Evolutionary conservation across 2,113 vertebrate species (phyloP), one percentile per base, ranked within the genome.

Genomic region (Laticauda colubrina): DNA sequence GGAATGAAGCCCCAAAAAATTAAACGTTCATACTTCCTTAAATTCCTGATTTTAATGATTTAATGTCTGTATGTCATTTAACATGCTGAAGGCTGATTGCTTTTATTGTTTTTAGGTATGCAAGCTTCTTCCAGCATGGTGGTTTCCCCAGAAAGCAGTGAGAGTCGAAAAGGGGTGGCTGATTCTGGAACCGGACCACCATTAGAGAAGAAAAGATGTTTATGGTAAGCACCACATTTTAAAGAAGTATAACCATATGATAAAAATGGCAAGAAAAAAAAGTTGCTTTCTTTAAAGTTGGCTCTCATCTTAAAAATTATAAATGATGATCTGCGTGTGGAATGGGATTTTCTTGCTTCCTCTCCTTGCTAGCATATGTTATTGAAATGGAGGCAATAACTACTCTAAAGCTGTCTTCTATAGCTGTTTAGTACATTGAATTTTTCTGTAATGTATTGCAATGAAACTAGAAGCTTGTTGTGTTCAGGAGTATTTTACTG

Each of bases 81-180:
- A 92, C 56, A 64, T 75, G 23, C 88, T 90, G 26, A 54, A n/a
- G 91, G 87, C 23, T 90, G 26, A 45, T n/a, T 75, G 93, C 86
- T 93, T 91, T 7, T 85, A 95, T 45, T 92, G 20, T 64, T 87
- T 57, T 15, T 88, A 99, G 99, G 99, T 56, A 98, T 99, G 95
- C 99, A 99, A 96, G 99, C 98, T 14, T 97, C 98, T 10, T 99
- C 98, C 64, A 98, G 98, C 96, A 96, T 96, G 45, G 87, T 96
- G 91, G 98, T 98, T 4, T 98, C 95, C 0, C 97, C 96, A 2
- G 98, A 96, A 5, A 95, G 96, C 0, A 91, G 96, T 0, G 85
- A 94, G 3, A 96, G 92, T 90, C 94, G 96, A 18, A 99, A 99
- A 94, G 97, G 98, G 1, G 94, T 55, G 0, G n/a, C 94, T 54